These are phyloP conservation scores for Cebus imitator DNA, from an alignment of 2,113 vertebrate species.

Conservation along the genomic window DNA sequence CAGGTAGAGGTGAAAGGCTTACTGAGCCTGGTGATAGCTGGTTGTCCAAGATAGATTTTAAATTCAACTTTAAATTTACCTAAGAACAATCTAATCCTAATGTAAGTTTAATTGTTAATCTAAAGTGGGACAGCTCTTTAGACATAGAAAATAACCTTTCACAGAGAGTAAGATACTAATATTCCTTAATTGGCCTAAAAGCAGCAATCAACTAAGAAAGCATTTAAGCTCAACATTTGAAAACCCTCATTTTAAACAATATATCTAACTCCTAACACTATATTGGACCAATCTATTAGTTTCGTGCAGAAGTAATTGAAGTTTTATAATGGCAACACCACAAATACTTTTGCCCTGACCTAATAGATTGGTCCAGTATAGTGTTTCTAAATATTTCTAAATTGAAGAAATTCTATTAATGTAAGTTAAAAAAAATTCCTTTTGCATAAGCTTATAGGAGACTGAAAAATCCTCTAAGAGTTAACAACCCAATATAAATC, in stretches of 20 bases:
- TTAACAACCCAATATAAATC: background rate
- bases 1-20: background rate
- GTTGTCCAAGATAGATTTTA: background rate
- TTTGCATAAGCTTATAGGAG: background rate
- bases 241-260: background rate
- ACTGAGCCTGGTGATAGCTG: background rate
- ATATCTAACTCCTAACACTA: background rate
- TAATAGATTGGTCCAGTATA: too few relatives aligned
- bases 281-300: background rate
- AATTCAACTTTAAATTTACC: background rate
- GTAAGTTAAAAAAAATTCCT: conserved; percentile 36
- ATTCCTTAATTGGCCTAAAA: background rate
- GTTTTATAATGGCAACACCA: too few relatives aligned
- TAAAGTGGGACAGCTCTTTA: background rate
- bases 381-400: background rate
- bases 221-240: background rate
- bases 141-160: background rate
- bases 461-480: background rate
- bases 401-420: background rate
- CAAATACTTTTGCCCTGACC: too few relatives aligned
- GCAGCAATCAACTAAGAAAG: conserved; percentile 6
- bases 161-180: background rate
- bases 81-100: background rate
- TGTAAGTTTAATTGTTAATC: background rate
- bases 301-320: too few relatives aligned